phyloP scores from a whole-genome alignment of 2,113 vertebrate genomes.

The Triplophysa dalaica region DNA sequence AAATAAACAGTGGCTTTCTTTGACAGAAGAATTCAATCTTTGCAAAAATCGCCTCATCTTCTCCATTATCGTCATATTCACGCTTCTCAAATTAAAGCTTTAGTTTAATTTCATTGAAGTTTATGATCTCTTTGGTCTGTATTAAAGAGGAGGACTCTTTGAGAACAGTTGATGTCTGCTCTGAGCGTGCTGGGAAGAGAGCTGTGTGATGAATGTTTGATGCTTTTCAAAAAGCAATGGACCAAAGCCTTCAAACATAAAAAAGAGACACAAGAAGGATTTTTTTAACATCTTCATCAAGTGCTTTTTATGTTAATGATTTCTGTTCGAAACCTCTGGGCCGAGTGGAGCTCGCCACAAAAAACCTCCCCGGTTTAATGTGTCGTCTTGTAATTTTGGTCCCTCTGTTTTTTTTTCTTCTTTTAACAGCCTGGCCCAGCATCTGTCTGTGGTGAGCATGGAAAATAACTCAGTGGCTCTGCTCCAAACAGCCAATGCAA shows the following conservation, averaged over 20 bases:
- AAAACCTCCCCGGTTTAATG: constrained; percentile 41
- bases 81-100: not conserved
- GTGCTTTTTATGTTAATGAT: constrained; percentile 46
- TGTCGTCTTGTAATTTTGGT: constrained; percentile 52
- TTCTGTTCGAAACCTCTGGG: constrained; percentile 36
- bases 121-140: constrained; percentile 4
- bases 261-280: not conserved
- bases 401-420: constrained; percentile 4
- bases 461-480: constrained; percentile 53
- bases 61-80: not conserved
- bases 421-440: constrained; percentile 52
- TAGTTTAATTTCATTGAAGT: not conserved
- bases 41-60: not conserved
- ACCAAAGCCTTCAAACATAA: constrained; percentile 5
- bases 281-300: constrained; percentile 46
- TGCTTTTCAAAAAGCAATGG: constrained; percentile 17
- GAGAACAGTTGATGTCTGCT: constrained; percentile 21
- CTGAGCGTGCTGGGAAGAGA: constrained; percentile 3
- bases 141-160: not conserved
- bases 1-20: no score
- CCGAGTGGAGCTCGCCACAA: constrained; percentile 31
- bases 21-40: not conserved
- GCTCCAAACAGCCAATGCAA: constrained; percentile 36
- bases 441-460: constrained; percentile 53
- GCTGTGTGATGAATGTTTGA: constrained; percentile 6